phyloP scores from a whole-genome alignment of 2,888 invertebrate genomes.

The Eledona agricola region DNA sequence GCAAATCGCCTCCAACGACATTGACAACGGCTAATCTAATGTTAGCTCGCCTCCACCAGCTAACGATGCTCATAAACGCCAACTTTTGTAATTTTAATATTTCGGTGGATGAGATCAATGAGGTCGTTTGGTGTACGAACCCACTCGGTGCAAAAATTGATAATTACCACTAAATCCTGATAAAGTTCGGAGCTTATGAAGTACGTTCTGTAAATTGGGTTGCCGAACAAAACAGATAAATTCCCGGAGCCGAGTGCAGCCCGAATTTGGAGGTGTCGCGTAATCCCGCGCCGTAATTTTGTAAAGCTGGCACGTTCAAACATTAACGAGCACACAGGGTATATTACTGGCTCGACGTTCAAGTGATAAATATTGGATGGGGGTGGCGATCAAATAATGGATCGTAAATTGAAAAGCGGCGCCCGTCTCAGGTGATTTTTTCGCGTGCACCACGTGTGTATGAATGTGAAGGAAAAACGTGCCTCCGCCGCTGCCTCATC shows the following conservation, averaged over 20 bases:
- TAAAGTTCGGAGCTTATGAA: no score
- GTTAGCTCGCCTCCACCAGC: no score
- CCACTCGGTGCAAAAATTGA: no score
- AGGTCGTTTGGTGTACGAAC: no score
- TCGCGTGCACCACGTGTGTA: slow-evolving; percentile 2
- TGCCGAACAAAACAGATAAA: slow-evolving; percentile 6
- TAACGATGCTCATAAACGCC: no score
- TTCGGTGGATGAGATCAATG: no score
- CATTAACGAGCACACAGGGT: slow-evolving; percentile 23
- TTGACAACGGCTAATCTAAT: no score
- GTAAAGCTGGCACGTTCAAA: slow-evolving; percentile 17
- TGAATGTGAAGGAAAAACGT: no score
- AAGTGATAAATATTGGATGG: slow-evolving; percentile 20
- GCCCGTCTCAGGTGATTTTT: neutral
- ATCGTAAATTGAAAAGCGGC: slow-evolving; percentile 11
- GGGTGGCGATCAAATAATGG: slow-evolving; percentile 5
- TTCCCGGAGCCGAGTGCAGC: slow-evolving; percentile 7
- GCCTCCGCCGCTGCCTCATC: slow-evolving; percentile 12
- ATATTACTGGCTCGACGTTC: slow-evolving; percentile 15
- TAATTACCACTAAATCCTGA: no score
- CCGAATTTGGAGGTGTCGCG: slow-evolving; percentile 7
- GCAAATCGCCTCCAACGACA: no score
- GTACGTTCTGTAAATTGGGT: no score
- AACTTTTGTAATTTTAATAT: no score
- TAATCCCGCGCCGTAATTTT: slow-evolving; percentile 13